phyloP scores from a whole-genome alignment of 2,797 vertebrate genomes.

The Otolemur crassicaudatus region DNA sequence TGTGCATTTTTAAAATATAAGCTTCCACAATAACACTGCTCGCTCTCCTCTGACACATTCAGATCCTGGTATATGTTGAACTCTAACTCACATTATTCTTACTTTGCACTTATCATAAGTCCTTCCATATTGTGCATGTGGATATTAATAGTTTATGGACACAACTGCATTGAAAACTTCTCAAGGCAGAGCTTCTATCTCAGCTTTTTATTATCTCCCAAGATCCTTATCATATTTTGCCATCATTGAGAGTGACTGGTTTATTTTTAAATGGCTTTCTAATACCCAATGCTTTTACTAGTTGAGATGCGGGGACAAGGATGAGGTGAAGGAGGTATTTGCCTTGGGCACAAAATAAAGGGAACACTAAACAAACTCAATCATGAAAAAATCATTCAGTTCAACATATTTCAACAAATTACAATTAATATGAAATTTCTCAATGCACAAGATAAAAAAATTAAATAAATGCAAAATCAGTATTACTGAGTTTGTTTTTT shows the following conservation, averaged over 20 bases:
- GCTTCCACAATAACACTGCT: background rate
- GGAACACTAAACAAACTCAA: background rate
- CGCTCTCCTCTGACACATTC: background rate
- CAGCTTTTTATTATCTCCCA: background rate
- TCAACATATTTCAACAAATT: background rate
- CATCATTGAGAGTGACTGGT: background rate
- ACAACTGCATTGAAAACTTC: background rate
- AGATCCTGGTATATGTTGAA: background rate
- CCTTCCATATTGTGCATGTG: background rate
- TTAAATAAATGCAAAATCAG: background rate
- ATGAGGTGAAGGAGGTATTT: background rate
- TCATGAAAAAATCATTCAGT: background rate
- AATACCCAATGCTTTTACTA: background rate
- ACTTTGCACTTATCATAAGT: background rate
- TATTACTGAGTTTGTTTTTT: background rate
- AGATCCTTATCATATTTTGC: background rate
- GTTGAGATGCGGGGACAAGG: fast-evolving
- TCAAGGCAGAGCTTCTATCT: background rate
- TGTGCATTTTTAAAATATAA: background rate
- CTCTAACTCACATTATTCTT: background rate
- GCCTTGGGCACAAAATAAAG: background rate
- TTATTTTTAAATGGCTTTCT: background rate
- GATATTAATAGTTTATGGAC: background rate
- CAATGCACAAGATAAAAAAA: background rate
- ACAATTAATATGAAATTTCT: background rate